Evolutionary conservation across 2,797 vertebrate genomes (phyloP), one percentile per base, ranked within the genome.

Genomic region (Sebastolobus alascanus): DNA sequence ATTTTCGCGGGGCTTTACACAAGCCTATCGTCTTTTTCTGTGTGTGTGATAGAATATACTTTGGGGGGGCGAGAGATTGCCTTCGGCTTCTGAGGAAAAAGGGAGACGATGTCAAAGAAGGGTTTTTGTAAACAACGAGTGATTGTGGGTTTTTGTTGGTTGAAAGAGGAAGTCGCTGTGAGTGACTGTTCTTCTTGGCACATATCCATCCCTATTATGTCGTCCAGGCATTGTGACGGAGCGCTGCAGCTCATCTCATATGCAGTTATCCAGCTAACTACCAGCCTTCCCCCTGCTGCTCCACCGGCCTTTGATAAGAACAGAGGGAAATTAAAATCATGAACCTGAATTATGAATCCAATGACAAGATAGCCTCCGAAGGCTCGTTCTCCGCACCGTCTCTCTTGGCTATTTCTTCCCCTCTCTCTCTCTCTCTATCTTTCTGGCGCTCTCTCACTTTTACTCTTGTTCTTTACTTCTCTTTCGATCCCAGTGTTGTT

Each of bases 271-370:
- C 97, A 96, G 95, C 95, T 96, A 96, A 96, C 95, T 94, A 96
- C 97, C 95, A 96, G 94, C 96, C 96, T 94, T 93, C 96, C 94
- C 95, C 93, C 93, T 86, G 95, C 97, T 95, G 94, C 95, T 94
- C 95, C 95, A 92, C 95, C 91, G 94, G 96, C 97, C 97, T 98
- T 99, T 98, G 97, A 98, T 93, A 97, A 98, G 97, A 99, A 99
- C 98, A 99, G 97, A 99, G 96, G 96, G 98, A 99, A 99, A 99
- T 97, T 97, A 97, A 99, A 99, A 99, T 99, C 97, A 98, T 95
- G 95, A 96, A 96, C 95, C 97, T 98, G 97, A 98, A 99, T 98
- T 98, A 99, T 98, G 96, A 96, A 98, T 97, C 96, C 97, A 97
- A 97, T 97, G 97, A 97, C 94, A 94, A 95, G 91, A 95, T 95